Conservation (phyloP, 2,113 vertebrate genomes). For the Sturnus vulgaris region DNA sequence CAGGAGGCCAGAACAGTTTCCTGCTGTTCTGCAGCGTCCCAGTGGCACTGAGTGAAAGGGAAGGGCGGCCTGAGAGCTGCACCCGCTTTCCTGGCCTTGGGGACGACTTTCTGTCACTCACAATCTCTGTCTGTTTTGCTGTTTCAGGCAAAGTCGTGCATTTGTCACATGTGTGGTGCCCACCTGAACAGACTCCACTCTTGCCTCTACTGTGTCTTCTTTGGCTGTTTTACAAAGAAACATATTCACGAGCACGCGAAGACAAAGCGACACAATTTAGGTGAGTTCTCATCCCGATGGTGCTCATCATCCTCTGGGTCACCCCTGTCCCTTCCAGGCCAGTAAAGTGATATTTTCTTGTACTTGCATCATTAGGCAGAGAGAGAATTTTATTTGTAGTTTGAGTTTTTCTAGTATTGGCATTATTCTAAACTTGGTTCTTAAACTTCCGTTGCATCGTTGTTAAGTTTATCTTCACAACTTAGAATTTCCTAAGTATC, state of each 20-base stretch:
- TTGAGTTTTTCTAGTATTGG: background rate
- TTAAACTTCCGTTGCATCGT: background rate
- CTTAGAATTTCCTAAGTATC: background rate
- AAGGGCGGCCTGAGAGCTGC: rapidly evolving
- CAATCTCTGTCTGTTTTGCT: background rate
- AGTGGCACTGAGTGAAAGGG: rapidly evolving
- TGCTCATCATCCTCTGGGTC: background rate
- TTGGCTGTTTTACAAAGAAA: slow-evolving; percentile 98
- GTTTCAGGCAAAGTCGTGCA: slow-evolving; percentile 87
- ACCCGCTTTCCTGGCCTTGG: rapidly evolving
- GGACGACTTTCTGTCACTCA: background rate
- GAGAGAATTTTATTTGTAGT: background rate
- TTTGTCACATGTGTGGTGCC: slow-evolving; percentile 87
- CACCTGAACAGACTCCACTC: slow-evolving; percentile 96
- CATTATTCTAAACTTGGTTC: background rate
- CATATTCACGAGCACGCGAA: slow-evolving; percentile 99
- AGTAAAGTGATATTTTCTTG: background rate
- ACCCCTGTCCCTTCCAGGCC: background rate
- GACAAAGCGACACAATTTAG: slow-evolving; percentile 96
- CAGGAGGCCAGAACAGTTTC: background rate
- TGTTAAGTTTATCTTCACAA: background rate
- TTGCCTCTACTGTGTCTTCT: slow-evolving; percentile 98
- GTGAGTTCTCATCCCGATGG: slow-evolving; percentile 72
- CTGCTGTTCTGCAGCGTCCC: background rate
- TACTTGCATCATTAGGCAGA: background rate